Percentiles rank a stretch among this genome's conserved stretches.
phyloP scores from a whole-genome alignment of 2,113 vertebrate genomes.

The Marmota monax region DNA sequence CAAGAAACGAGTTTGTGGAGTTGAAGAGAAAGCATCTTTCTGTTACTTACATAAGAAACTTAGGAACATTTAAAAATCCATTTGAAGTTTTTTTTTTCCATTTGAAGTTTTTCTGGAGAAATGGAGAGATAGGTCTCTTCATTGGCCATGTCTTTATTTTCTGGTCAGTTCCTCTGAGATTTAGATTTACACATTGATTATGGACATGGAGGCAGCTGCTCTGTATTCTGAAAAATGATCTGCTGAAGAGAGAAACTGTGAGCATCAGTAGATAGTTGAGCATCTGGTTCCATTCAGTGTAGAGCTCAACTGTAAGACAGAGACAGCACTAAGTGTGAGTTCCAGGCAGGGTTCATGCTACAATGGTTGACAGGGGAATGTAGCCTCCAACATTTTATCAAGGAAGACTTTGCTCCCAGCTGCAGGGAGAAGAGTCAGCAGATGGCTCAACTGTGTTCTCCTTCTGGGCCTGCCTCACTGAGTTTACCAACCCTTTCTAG shows the following conservation, averaged over 20 bases:
- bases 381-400: neutral
- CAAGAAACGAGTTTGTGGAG: neutral
- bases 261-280: neutral
- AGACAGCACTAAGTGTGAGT: neutral
- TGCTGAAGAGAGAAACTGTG: neutral
- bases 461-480: neutral
- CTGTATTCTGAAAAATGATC: neutral
- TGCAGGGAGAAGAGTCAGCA: neutral
- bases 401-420: neutral
- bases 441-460: neutral
- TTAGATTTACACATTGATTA: neutral
- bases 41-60: neutral
- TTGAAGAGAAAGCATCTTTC: neutral
- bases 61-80: neutral
- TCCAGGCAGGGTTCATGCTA: rapidly evolving
- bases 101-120: neutral
- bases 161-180: neutral
- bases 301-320: neutral
- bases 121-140: neutral
- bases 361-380: neutral
- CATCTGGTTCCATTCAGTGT: neutral
- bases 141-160: neutral
- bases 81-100: neutral
- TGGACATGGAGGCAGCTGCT: neutral
- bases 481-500: neutral